These are phyloP conservation scores for Andrena dorsata DNA, from an alignment of 2,888 invertebrate species.

Conservation along the genomic window DNA sequence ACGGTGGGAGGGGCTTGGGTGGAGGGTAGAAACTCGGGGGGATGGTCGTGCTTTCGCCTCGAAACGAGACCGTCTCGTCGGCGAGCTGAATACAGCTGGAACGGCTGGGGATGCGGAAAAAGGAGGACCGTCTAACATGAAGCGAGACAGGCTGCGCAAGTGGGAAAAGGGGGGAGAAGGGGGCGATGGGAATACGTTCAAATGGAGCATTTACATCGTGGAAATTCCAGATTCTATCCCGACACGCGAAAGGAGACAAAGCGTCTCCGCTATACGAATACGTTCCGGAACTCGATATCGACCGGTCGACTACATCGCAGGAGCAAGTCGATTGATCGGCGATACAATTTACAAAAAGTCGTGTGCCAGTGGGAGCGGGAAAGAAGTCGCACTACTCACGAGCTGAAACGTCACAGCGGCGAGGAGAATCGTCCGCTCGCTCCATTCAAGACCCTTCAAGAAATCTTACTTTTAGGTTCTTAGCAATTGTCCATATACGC, in stretches of 20 bases:
- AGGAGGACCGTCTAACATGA: conserved; percentile 4
- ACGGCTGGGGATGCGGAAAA: conserved; percentile 32
- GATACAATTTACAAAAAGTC: conserved; percentile 28
- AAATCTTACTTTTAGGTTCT: too few species aligned
- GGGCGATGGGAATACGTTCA: conserved; percentile 45
- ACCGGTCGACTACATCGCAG: conserved; percentile 39
- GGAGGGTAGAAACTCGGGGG: not conserved
- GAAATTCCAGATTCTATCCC: conserved; percentile 62
- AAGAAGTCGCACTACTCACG: too few species aligned
- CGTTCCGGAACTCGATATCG: conserved; percentile 60
- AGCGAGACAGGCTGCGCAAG: conserved; percentile 25
- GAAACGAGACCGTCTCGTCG: conserved; percentile 59
- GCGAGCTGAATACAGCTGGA: conserved; percentile 52
- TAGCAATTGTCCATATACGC: too few species aligned
- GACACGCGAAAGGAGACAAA: conserved; percentile 15
- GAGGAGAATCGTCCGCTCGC: too few species aligned
- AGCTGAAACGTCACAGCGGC: too few species aligned
- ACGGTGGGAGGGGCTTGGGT: not conserved
- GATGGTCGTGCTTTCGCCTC: conserved; percentile 48
- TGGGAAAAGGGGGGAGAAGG: not conserved
- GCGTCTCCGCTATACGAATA: conserved; percentile 44
- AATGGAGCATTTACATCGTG: conserved; percentile 61
- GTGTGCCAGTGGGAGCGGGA: too few species aligned
- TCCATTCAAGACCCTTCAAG: too few species aligned
- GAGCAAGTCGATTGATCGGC: conserved; percentile 16